Conservation (phyloP, 2,113 vertebrate species). For the Pantherophis guttatus region DNA sequence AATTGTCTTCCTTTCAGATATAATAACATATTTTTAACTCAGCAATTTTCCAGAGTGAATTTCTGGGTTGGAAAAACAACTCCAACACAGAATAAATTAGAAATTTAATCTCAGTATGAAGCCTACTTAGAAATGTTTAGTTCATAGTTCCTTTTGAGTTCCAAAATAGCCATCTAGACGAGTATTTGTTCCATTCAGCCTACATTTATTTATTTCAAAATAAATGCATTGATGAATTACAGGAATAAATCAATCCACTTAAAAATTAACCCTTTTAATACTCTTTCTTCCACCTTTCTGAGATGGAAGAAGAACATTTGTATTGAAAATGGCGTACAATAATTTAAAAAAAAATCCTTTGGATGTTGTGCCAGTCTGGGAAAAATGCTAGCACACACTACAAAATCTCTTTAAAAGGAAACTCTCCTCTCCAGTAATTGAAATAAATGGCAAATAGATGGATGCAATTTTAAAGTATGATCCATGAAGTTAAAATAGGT, state of each 20-base stretch:
- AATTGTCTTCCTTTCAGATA: neutral
- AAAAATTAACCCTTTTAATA: neutral
- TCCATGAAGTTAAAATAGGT: neutral
- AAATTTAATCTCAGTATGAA: neutral
- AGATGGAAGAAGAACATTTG: neutral
- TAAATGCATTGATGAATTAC: neutral
- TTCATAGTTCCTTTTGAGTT: neutral
- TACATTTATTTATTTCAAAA: neutral
- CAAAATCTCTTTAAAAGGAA: neutral
- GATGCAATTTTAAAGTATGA: neutral
- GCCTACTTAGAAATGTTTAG: neutral
- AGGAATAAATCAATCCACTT: neutral
- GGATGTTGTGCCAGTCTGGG: neutral
- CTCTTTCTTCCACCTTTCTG: neutral
- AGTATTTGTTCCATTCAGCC: neutral
- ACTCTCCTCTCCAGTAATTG: neutral
- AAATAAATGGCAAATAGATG: neutral
- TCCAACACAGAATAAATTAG: neutral
- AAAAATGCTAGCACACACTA: neutral
- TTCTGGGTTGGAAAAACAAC: neutral
- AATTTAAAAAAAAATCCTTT: neutral
- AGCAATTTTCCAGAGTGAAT: neutral
- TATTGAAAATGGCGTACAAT: neutral
- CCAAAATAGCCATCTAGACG: neutral
- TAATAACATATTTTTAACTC: neutral